Percentiles rank a stretch among this genome's conserved stretches.
Evolutionary conservation across 2,888 invertebrate genomes (phyloP).

Genomic region (Clivina fossor): DNA sequence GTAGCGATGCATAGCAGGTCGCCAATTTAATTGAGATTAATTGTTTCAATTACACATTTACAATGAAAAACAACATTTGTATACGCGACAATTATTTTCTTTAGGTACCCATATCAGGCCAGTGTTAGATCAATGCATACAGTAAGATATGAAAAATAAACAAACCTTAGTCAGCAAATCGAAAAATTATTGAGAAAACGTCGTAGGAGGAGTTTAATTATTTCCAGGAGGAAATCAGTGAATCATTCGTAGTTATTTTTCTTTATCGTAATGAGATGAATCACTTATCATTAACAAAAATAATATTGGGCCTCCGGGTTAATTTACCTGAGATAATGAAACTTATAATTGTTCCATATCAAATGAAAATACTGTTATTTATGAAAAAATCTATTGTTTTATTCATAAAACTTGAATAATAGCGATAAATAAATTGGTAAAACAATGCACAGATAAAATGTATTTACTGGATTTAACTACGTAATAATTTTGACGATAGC

Average conservation of each 20-base stretch:
- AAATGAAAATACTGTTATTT: background rate
- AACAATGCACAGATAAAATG: conserved; percentile 17
- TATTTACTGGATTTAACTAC: no score
- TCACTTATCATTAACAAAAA: conserved; percentile 16
- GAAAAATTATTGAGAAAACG: conserved; percentile 11
- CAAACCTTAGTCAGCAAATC: background rate
- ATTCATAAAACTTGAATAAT: conserved; percentile 21
- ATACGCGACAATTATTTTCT: no score
- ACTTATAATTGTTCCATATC: background rate
- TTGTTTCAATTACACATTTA: conserved; percentile 19
- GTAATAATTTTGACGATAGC: no score
- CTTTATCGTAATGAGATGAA: conserved; percentile 24
- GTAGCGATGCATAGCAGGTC: conserved; percentile 8
- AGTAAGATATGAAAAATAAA: conserved; percentile 12
- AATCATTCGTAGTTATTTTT: conserved; percentile 7
- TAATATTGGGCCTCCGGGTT: background rate
- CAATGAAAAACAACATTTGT: conserved; percentile 13
- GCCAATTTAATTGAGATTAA: conserved; percentile 30
- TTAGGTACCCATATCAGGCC: no score
- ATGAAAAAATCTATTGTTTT: conserved; percentile 9
- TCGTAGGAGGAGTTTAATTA: conserved; percentile 15
- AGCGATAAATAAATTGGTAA: conserved; percentile 21
- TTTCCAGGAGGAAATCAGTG: conserved; percentile 16
- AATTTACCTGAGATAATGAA: background rate
- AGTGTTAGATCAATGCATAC: conserved; percentile 1